These are phyloP conservation scores for Cartodere bifasciata DNA, from an alignment of 2,888 invertebrate genomes.

Conservation along the genomic window DNA sequence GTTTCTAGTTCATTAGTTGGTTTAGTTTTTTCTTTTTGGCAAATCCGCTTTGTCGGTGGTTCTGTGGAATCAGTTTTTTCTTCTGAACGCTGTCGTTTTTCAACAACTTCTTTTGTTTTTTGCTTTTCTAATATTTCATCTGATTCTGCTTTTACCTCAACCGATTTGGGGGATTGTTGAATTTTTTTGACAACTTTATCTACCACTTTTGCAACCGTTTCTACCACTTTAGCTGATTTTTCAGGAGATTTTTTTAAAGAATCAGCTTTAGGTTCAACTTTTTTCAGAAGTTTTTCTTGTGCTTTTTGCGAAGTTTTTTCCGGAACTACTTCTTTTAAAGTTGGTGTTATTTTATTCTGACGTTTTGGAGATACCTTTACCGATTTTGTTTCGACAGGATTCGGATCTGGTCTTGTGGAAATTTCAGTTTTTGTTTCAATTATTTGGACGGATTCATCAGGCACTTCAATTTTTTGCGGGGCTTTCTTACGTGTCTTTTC, in stretches of 20 bases:
- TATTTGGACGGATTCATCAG: too few species aligned
- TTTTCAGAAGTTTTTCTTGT: too few species aligned
- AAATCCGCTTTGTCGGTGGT: neutral
- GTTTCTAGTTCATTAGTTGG: constrained; percentile 8
- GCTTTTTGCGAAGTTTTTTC: too few species aligned
- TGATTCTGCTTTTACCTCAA: constrained; percentile 11
- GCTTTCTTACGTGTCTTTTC: too few species aligned
- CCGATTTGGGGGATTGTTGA: constrained; percentile 13
- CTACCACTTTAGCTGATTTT: neutral
- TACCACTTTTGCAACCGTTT: constrained; percentile 4
- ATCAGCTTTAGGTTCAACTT: too few species aligned
- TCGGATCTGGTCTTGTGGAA: too few species aligned
- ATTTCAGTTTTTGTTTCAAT: too few species aligned
- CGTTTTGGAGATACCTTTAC: too few species aligned
- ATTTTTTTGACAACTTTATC: constrained; percentile 14
- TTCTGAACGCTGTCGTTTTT: constrained; percentile 1
- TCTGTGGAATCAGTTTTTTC: neutral
- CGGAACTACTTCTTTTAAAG: too few species aligned
- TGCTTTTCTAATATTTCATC: constrained; percentile 13
- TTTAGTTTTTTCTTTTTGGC: constrained; percentile 2
- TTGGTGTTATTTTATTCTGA: too few species aligned
- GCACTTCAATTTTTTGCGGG: too few species aligned
- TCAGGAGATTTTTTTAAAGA: neutral
- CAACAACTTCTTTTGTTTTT: constrained; percentile 11
- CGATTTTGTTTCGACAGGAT: too few species aligned